phyloP scores from a whole-genome alignment of 2,113 vertebrate species.

The Malurus cyaneus region DNA sequence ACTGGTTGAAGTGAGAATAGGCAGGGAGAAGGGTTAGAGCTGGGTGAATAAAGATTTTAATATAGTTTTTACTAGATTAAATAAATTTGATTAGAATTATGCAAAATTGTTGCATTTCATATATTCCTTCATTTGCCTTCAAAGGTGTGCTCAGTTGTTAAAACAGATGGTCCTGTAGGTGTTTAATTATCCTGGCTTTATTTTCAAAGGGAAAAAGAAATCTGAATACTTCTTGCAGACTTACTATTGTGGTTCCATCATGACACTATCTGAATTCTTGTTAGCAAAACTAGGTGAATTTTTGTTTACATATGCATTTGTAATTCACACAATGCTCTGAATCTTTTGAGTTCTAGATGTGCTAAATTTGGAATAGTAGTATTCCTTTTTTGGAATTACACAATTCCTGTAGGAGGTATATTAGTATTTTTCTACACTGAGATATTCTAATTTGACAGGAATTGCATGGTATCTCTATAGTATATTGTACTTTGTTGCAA shows the following conservation, averaged over 20 bases:
- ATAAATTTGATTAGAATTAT: neutral
- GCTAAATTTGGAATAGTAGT: neutral
- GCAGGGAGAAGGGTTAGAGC: neutral
- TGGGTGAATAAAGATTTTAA: neutral
- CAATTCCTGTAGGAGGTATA: neutral
- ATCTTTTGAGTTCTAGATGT: neutral
- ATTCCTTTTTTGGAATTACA: neutral
- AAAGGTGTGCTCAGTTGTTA: neutral
- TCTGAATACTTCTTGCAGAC: neutral
- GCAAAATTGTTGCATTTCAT: neutral
- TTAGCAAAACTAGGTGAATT: neutral
- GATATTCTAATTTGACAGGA: neutral
- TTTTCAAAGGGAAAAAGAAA: neutral
- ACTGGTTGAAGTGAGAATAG: neutral
- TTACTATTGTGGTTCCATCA: neutral
- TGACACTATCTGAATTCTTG: neutral
- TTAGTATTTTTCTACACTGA: neutral
- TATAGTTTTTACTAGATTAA: neutral
- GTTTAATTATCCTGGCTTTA: conserved; percentile 1
- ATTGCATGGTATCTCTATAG: neutral
- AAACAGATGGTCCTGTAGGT: neutral
- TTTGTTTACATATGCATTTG: neutral
- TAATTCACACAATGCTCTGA: neutral
- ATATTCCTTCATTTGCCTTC: neutral
- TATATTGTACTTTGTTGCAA: neutral